Percentiles rank a stretch among this genome's conserved stretches.
Evolutionary conservation across 1,140 invertebrate species (phyloP).

Genomic region (Macrobrachium nipponense): DNA sequence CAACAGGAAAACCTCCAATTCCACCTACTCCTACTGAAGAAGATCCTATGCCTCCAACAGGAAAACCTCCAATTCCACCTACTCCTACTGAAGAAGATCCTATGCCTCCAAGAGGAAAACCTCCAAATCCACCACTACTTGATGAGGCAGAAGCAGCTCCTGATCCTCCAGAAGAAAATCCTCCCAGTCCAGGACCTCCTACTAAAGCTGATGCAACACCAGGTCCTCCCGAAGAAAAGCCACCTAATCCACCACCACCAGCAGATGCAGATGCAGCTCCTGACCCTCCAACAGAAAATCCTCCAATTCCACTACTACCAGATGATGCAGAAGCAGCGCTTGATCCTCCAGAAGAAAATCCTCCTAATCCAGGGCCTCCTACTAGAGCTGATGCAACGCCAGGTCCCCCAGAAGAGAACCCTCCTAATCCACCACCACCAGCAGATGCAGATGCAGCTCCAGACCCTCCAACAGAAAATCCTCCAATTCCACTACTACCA

Average conservation of each 20-base stretch:
- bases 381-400: not conserved
- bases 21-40: not conserved
- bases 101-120: not conserved
- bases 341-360: not conserved
- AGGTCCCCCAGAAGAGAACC: not conserved
- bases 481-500: not conserved
- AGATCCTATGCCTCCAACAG: constrained; percentile 1
- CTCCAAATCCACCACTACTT: not conserved
- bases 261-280: not conserved
- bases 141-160: not conserved
- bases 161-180: not conserved
- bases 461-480: not conserved
- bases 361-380: constrained; percentile 1
- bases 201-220: not conserved
- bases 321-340: not conserved
- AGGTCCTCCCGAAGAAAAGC: not conserved
- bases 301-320: not conserved
- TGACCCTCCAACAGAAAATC: not conserved
- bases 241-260: not conserved
- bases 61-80: constrained; percentile 18
- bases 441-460: not conserved
- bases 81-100: not conserved
- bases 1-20: not conserved
- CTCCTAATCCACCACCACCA: constrained; percentile 3
- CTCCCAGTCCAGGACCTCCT: not conserved